Evolutionary conservation across 2,888 invertebrate species (phyloP), one percentile per base, ranked within the genome.

Genomic region (Masnerella sp.): DNA sequence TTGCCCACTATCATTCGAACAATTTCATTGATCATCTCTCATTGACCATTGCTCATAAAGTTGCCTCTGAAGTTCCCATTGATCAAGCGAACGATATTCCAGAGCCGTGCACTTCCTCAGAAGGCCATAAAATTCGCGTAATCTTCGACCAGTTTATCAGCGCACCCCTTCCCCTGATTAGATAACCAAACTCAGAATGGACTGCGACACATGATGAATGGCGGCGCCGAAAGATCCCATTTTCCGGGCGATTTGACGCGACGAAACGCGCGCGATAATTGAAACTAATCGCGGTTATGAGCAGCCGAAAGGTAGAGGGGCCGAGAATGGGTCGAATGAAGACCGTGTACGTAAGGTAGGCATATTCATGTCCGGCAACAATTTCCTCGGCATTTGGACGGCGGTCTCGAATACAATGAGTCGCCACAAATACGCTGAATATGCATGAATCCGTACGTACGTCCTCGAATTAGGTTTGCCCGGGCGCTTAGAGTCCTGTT

Each of bases 381-480:
- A 77, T 78, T 78, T 81, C 80, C 81, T 81, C 79, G 78, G 80
- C 80, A 80, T 76, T 77, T 65, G 77, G 73, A 58, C 73, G 71
- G 49, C 68, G 74, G 67, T 75, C 78, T 81, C 78, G 74, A 75
- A 75, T 79, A 82, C 82, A 81, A 83, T 81, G 82, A 82, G 75
- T 75, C 78, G 68, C 74, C 81, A 79, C 83, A 82, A 83, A 84
- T 83, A 81, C 82, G 79, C 77, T 85, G 84, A 85, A 85, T 85
- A 85, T 85, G 82, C 83, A 85, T 83, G 82, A 84, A 77, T 62
- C 79, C 75, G 61, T 82, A 80, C 79, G 74, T 80, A 78, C 77
- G 79, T 83, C 81, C 82, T 83, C 80, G 83, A 84, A 85, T 84
- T 84, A 83, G 82, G 81, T 84, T 84, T 79, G 80, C 80, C 79